Percentiles rank a stretch among this genome's conserved stretches.
phyloP scores from a whole-genome alignment of 2,113 vertebrate species.

The Dasyurus viverrinus region DNA sequence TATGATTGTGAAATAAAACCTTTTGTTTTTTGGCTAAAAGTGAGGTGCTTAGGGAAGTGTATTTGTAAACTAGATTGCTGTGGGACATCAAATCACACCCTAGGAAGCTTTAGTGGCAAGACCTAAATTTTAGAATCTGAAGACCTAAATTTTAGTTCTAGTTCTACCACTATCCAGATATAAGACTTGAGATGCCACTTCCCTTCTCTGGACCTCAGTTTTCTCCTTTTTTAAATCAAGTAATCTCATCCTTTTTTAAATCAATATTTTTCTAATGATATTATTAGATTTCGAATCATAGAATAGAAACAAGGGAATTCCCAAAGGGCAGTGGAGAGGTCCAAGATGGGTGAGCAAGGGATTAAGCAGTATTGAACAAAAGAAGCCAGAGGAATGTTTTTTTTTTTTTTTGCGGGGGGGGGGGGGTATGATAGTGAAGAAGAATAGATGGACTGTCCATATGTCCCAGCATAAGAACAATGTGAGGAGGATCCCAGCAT shows the following conservation, averaged over 20 bases:
- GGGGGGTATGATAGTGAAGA: neutral
- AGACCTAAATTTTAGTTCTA: neutral
- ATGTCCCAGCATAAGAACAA: neutral
- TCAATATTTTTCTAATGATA: neutral
- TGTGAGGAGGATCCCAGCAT: neutral
- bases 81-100: neutral
- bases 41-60: neutral
- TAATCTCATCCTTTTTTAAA: neutral
- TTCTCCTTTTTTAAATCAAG: constrained; percentile 1
- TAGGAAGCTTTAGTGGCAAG: neutral
- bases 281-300: neutral
- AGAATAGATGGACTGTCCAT: neutral
- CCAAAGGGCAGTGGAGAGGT: neutral
- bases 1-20: neutral
- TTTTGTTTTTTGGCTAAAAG: neutral
- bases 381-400: neutral
- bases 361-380: neutral
- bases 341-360: neutral
- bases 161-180: neutral
- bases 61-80: neutral
- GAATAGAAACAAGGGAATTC: neutral
- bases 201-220: constrained; percentile 28
- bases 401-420: neutral
- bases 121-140: neutral
- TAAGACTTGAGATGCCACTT: neutral